Conservation (phyloP, 2,797 vertebrate species). For the Trematomus bernacchii region DNA sequence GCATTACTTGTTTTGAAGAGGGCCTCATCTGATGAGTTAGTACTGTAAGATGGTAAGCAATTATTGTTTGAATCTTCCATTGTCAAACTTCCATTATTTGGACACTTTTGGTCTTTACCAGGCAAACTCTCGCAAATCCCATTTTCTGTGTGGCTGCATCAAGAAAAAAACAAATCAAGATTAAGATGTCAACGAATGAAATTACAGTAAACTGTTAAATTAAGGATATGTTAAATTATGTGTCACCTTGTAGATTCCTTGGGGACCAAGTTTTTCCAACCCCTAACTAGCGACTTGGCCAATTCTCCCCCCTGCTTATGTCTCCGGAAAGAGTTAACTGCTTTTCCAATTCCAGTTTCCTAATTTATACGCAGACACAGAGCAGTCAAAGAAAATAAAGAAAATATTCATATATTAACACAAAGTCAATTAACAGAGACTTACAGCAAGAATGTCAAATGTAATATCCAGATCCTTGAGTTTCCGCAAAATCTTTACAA, state of each 20-base stretch:
- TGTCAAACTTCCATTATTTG: conserved; percentile 29
- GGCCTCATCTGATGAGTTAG: conserved; percentile 44
- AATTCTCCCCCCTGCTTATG: conserved; percentile 84
- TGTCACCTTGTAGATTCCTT: conserved; percentile 81
- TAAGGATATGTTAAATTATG: conserved; percentile 15
- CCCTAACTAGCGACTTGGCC: conserved; percentile 85
- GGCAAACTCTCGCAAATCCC: conserved; percentile 18
- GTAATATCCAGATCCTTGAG: conserved; percentile 89
- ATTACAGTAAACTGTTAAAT: not conserved
- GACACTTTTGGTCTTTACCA: conserved; percentile 37
- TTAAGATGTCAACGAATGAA: conserved; percentile 5
- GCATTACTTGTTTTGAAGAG: conserved; percentile 14
- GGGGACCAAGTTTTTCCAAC: conserved; percentile 86
- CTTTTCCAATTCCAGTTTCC: conserved; percentile 92
- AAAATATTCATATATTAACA: not conserved
- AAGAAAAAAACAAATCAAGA: conserved; percentile 19
- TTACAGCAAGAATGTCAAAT: conserved; percentile 89
- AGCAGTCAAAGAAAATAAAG: not conserved
- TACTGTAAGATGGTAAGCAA: conserved; percentile 29
- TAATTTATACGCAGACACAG: conserved; percentile 57
- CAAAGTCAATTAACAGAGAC: conserved; percentile 47
- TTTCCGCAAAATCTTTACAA: conserved; percentile 86
- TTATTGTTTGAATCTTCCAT: conserved; percentile 60
- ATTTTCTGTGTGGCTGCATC: conserved; percentile 56
- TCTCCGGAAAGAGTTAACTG: conserved; percentile 87